Conservation (phyloP, 92 coral and sea anemone genomes). For the Porites cylindrica region DNA sequence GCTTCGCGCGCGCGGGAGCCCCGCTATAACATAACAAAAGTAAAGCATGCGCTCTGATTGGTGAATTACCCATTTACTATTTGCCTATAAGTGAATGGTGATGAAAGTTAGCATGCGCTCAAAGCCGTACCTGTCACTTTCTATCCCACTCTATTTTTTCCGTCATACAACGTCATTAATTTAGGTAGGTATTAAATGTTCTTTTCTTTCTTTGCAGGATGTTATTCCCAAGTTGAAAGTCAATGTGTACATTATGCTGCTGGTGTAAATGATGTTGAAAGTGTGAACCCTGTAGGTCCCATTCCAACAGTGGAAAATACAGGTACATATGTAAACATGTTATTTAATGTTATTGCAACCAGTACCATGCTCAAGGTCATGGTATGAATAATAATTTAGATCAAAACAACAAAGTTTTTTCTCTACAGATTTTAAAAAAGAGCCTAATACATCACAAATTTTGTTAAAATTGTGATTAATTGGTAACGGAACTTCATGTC, state of each 20-base stretch:
- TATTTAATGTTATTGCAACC: not conserved
- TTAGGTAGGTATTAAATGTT: not conserved
- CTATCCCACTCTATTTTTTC: not conserved
- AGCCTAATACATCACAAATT: no score
- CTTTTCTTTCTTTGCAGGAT: not conserved
- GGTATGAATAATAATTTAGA: not conserved
- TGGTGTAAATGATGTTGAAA: not conserved
- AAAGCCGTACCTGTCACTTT: not conserved
- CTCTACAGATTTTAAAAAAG: not conserved
- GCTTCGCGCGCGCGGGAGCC: no score
- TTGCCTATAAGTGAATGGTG: no score
- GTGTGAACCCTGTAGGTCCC: conserved; percentile 1
- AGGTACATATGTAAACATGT: not conserved
- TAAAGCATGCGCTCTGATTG: not conserved
- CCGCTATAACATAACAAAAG: not conserved
- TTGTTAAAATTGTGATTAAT: no score
- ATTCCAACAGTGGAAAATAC: not conserved
- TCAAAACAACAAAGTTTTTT: not conserved
- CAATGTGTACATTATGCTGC: not conserved
- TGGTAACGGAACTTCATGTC: no score
- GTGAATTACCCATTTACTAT: no score
- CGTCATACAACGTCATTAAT: not conserved
- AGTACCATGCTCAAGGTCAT: not conserved
- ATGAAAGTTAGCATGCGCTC: no score
- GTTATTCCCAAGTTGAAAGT: not conserved